Percentiles rank a stretch among this genome's conserved stretches.
Conservation (phyloP, 2,888 invertebrate genomes). For the Callosobruchus maculatus region DNA sequence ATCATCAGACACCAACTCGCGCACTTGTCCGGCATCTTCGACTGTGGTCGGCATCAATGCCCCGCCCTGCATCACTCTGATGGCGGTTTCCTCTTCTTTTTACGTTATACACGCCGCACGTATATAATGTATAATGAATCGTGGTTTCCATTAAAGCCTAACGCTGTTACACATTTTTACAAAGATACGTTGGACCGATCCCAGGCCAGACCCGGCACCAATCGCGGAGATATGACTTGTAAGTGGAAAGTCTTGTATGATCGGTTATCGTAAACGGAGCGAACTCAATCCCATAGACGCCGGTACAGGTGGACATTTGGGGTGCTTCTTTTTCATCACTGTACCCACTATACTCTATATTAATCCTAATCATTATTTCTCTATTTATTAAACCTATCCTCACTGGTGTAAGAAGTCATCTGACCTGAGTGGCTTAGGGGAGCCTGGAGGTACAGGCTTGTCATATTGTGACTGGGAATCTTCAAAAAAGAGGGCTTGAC, state of each 20-base stretch:
- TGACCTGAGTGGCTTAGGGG: too few species aligned
- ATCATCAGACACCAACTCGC: background rate
- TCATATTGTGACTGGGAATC: too few species aligned
- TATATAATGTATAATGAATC: constrained; percentile 35
- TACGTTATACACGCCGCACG: constrained; percentile 24
- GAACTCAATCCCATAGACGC: background rate
- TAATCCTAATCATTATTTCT: too few species aligned
- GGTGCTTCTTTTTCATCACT: too few species aligned
- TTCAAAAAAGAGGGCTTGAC: too few species aligned
- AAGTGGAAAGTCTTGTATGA: constrained; percentile 45
- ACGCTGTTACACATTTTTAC: constrained; percentile 41
- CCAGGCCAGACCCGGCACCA: constrained; percentile 25
- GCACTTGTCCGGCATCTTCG: background rate
- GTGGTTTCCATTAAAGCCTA: constrained; percentile 45
- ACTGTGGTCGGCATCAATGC: background rate
- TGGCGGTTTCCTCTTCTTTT: constrained; percentile 11
- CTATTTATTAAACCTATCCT: too few species aligned
- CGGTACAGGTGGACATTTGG: background rate
- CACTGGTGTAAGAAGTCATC: too few species aligned
- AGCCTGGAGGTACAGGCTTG: too few species aligned
- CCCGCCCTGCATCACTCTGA: background rate
- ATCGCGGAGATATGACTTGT: constrained; percentile 40
- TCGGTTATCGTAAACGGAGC: constrained; percentile 33
- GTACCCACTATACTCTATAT: too few species aligned
- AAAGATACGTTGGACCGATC: constrained; percentile 35